Evolutionary conservation across 2,113 vertebrate genomes (phyloP).

Genomic region (Gavia stellata): DNA sequence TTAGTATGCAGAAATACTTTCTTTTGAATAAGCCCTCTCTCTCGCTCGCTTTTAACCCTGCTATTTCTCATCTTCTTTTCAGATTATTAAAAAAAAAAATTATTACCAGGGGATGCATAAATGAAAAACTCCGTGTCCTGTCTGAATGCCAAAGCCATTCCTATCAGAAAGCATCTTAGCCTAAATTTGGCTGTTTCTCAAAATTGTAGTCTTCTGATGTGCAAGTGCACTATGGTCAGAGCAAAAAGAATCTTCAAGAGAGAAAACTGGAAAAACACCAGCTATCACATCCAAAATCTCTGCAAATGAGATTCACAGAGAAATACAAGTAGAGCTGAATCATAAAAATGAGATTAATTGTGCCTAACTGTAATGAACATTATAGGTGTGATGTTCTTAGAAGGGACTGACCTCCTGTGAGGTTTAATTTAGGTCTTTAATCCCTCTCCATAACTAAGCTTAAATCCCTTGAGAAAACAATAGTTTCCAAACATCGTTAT

Average conservation of each 20-base stretch:
- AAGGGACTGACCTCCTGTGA: conserved; percentile 15
- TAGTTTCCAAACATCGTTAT: neutral
- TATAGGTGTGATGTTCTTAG: neutral
- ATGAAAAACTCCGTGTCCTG: neutral
- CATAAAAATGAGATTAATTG: neutral
- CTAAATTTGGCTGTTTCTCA: neutral
- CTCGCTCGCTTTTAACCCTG: neutral
- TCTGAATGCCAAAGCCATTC: neutral
- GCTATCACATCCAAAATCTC: neutral
- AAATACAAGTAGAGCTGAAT: neutral
- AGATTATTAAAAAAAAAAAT: neutral
- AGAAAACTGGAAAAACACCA: neutral
- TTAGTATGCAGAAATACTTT: neutral
- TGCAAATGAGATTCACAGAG: neutral
- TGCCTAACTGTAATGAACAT: neutral
- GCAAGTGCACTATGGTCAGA: neutral
- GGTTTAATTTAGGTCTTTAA: conserved; percentile 46
- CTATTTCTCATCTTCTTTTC: neutral
- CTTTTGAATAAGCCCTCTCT: neutral
- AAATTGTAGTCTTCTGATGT: neutral
- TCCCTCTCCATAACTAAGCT: conserved; percentile 31
- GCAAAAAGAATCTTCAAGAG: neutral
- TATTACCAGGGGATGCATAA: neutral
- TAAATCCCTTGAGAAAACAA: conserved; percentile 43
- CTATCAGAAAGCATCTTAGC: neutral